Evolutionary conservation across 1,140 invertebrate genomes (phyloP).

Genomic region (Drosophila tropicalis): DNA sequence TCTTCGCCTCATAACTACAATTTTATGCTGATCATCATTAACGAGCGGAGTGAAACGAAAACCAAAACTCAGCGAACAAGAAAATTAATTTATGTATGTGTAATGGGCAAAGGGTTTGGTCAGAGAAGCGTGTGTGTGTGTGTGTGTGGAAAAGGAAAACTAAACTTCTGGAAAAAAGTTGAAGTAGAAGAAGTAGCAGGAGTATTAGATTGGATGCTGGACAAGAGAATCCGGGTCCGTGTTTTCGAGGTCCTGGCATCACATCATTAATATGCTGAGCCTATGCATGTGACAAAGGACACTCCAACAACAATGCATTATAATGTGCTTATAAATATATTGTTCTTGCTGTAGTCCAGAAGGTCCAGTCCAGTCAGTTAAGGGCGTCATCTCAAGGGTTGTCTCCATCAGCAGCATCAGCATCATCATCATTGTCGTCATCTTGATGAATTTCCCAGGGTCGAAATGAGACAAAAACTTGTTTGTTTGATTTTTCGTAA

Average conservation of each 20-base stretch:
- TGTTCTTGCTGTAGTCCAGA: slow-evolving; percentile 17
- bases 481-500: slow-evolving; percentile 63
- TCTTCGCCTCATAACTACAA: slow-evolving; percentile 36
- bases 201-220: slow-evolving; percentile 22
- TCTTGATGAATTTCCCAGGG: slow-evolving; percentile 51
- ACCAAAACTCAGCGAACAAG: slow-evolving; percentile 70
- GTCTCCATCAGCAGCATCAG: slow-evolving; percentile 16
- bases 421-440: slow-evolving; percentile 12
- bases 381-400: slow-evolving; percentile 58
- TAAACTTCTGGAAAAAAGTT: slow-evolving; percentile 43
- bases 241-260: slow-evolving; percentile 19
- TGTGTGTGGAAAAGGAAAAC: slow-evolving; percentile 53
- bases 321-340: slow-evolving; percentile 81
- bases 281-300: slow-evolving; percentile 75
- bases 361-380: slow-evolving; percentile 36
- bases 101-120: slow-evolving; percentile 53
- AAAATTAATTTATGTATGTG: slow-evolving; percentile 75
- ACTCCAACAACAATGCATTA: slow-evolving; percentile 70
- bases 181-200: not conserved
- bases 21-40: slow-evolving; percentile 78
- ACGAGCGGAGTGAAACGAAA: slow-evolving; percentile 47
- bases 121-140: not conserved
- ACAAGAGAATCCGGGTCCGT: slow-evolving; percentile 10
- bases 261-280: slow-evolving; percentile 79
- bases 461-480: slow-evolving; percentile 52